phyloP scores from a whole-genome alignment of 2,113 vertebrate species.

The Macheiramphus alcinus region DNA sequence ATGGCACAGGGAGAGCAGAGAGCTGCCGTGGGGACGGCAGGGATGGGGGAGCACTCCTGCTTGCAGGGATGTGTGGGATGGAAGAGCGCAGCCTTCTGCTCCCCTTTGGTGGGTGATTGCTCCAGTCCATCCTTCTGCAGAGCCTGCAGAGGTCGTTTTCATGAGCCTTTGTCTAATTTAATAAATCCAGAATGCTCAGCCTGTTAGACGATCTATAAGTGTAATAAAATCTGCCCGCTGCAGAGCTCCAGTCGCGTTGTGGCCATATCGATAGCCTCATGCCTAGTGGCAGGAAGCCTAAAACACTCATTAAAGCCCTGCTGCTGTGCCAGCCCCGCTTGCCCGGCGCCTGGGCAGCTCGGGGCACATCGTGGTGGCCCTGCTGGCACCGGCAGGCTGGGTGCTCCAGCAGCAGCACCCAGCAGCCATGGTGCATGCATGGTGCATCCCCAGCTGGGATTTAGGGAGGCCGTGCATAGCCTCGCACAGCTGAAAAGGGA shows the following conservation, averaged over 20 bases:
- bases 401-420: background rate
- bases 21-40: fast-evolving
- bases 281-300: conserved; percentile 16
- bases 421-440: fast-evolving
- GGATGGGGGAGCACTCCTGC: background rate
- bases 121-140: background rate
- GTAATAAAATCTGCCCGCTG: background rate
- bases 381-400: fast-evolving
- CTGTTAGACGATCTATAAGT: conserved; percentile 10
- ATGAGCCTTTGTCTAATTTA: conserved; percentile 35
- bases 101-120: background rate
- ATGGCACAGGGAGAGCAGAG: background rate
- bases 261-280: background rate
- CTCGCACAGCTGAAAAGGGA: background rate
- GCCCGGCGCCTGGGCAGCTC: fast-evolving
- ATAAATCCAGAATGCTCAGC: conserved; percentile 37
- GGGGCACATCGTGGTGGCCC: fast-evolving
- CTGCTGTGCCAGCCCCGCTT: background rate
- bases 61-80: background rate
- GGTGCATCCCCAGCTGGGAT: background rate
- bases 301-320: background rate
- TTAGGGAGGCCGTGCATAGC: fast-evolving
- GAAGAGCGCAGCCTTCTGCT: background rate
- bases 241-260: background rate
- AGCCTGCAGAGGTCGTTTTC: background rate